Percentiles rank a stretch among this genome's conserved stretches.
phyloP scores from a whole-genome alignment of 2,113 vertebrate genomes.

The Otis tarda region DNA sequence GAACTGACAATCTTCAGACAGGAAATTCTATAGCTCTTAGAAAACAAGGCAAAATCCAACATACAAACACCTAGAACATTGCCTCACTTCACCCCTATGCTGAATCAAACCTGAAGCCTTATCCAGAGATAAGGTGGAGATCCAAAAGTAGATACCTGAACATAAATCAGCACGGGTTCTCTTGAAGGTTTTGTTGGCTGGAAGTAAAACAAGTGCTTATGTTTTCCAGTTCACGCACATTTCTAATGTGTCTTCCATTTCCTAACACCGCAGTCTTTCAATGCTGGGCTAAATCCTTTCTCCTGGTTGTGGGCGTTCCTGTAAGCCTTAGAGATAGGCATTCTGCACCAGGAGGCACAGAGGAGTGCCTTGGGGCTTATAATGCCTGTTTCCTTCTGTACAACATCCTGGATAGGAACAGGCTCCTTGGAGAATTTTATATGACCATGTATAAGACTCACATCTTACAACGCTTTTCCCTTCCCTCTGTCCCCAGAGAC shows the following conservation, averaged over 20 bases:
- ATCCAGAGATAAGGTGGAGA: neutral
- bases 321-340: neutral
- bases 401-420: neutral
- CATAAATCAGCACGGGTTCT: neutral
- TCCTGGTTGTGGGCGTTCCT: neutral
- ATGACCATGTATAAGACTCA: neutral
- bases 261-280: neutral
- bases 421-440: neutral
- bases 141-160: neutral
- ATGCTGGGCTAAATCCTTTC: constrained; percentile 4
- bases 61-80: neutral
- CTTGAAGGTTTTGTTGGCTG: neutral
- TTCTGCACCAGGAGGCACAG: neutral
- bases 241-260: constrained; percentile 48
- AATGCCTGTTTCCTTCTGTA: neutral
- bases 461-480: neutral
- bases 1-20: neutral
- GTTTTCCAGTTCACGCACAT: constrained; percentile 9
- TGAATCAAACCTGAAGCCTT: neutral
- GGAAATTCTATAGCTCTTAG: neutral
- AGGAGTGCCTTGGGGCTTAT: neutral
- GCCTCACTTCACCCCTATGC: neutral
- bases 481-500: neutral
- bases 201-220: constrained; percentile 1
- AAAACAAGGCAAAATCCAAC: constrained; percentile 2